phyloP scores from a whole-genome alignment of 2,797 vertebrate species.

The Trichosurus vulpecula region DNA sequence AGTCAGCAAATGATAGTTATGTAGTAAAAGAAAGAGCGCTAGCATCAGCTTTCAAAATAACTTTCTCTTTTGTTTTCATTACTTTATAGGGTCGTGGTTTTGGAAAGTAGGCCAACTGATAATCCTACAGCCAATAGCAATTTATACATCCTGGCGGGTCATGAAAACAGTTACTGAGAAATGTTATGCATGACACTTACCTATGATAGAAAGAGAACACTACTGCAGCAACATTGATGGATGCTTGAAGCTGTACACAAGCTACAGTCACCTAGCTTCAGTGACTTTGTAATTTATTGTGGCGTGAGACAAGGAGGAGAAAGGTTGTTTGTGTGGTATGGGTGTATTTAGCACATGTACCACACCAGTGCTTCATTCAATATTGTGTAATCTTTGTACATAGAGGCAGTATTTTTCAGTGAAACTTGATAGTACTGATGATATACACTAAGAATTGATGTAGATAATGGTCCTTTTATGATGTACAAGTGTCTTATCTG shows the following conservation, averaged over 20 bases:
- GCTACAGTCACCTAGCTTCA: slow-evolving; percentile 76
- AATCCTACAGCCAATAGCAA: slow-evolving; percentile 99
- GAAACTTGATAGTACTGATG: slow-evolving; percentile 84
- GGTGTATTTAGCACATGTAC: slow-evolving; percentile 85
- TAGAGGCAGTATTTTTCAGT: slow-evolving; percentile 92
- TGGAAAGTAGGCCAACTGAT: slow-evolving; percentile 97
- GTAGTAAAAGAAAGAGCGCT: not conserved
- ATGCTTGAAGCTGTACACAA: slow-evolving; percentile 83
- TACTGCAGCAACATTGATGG: slow-evolving; percentile 81
- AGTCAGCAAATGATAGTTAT: not conserved
- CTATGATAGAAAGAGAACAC: slow-evolving; percentile 59
- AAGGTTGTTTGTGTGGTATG: slow-evolving; percentile 85
- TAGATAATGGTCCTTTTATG: slow-evolving; percentile 90
- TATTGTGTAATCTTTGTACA: slow-evolving; percentile 97
- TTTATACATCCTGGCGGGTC: slow-evolving; percentile 97
- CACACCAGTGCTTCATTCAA: slow-evolving; percentile 93
- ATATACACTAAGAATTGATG: slow-evolving; percentile 88
- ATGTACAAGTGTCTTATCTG: slow-evolving; percentile 88
- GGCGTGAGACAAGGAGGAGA: slow-evolving; percentile 84
- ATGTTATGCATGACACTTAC: slow-evolving; percentile 45
- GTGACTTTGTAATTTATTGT: slow-evolving; percentile 92
- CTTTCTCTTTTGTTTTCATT: slow-evolving; percentile 63
- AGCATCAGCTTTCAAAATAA: slow-evolving; percentile 57
- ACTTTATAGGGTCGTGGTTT: slow-evolving; percentile 93
- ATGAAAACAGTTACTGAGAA: slow-evolving; percentile 98